A percentile compares a stretch with the other conserved stretches of the same genome.
These are phyloP conservation scores for Xiphorhynchus elegans DNA, from an alignment of 2,113 vertebrate species.

Conservation along the genomic window DNA sequence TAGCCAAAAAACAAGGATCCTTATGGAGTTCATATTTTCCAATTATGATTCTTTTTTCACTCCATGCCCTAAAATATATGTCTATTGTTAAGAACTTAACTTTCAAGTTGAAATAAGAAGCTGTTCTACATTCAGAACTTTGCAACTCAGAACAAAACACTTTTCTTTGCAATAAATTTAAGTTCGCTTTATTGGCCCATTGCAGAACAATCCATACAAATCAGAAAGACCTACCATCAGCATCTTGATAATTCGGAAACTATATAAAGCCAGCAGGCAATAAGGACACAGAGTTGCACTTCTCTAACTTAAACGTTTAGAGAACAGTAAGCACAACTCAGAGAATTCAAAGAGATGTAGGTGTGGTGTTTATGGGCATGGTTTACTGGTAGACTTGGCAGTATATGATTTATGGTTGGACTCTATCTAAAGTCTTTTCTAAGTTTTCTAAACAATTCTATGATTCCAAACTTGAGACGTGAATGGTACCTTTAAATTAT, in stretches of 20 bases:
- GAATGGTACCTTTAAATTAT: not conserved
- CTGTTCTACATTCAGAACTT: not conserved
- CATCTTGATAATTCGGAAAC: not conserved
- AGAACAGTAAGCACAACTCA: not conserved
- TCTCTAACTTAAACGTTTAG: not conserved
- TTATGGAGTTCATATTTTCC: not conserved
- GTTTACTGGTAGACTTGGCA: not conserved
- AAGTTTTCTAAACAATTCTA: not conserved
- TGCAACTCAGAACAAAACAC: not conserved
- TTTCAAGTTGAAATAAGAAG: not conserved
- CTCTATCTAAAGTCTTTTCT: not conserved
- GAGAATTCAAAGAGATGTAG: not conserved
- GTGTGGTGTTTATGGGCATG: not conserved
- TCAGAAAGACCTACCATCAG: not conserved
- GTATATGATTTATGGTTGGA: fast-evolving
- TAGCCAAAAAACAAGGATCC: not conserved
- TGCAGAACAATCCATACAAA: not conserved
- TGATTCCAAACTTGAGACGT: not conserved
- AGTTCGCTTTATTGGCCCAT: not conserved
- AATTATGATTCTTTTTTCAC: not conserved
- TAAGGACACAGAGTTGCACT: not conserved
- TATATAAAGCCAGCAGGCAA: not conserved
- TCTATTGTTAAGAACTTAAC: not conserved
- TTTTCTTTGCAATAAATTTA: not conserved
- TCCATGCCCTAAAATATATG: not conserved